phyloP scores from a whole-genome alignment of 35 echinoderm and acorn worm genomes.

The Patiria miniata region DNA sequence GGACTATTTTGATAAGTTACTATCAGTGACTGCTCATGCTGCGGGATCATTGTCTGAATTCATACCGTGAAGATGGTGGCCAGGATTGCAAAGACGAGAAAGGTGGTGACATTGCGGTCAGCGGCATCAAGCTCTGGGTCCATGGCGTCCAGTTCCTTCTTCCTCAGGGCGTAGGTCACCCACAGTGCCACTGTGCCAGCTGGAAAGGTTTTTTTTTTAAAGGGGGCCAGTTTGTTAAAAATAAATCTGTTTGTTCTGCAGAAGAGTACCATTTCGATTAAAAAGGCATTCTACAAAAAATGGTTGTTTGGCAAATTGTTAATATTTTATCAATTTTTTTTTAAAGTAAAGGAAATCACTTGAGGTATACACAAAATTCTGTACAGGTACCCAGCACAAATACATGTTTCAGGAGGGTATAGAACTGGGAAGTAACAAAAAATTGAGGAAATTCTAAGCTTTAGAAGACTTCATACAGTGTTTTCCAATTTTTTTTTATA shows the following conservation, averaged over 20 bases:
- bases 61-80: conserved; percentile 86
- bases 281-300: neutral
- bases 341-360: too few relatives aligned
- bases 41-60: neutral
- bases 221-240: neutral
- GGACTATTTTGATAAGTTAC: too few relatives aligned
- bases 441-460: too few relatives aligned
- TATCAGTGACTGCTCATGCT: neutral
- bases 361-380: too few relatives aligned
- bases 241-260: neutral
- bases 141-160: conserved; percentile 68
- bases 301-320: neutral
- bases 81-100: conserved; percentile 89
- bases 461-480: too few relatives aligned
- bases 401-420: too few relatives aligned
- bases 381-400: too few relatives aligned
- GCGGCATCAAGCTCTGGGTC: conserved; percentile 57
- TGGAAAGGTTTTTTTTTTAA: too few relatives aligned
- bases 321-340: neutral
- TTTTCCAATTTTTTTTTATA: too few relatives aligned
- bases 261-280: neutral
- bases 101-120: conserved; percentile 68
- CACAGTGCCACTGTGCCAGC: conserved; percentile 87
- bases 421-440: too few relatives aligned
- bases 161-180: conserved; percentile 80